These are phyloP conservation scores for Mallotus villosus DNA, from an alignment of 2,797 vertebrate genomes.

Conservation along the genomic window DNA sequence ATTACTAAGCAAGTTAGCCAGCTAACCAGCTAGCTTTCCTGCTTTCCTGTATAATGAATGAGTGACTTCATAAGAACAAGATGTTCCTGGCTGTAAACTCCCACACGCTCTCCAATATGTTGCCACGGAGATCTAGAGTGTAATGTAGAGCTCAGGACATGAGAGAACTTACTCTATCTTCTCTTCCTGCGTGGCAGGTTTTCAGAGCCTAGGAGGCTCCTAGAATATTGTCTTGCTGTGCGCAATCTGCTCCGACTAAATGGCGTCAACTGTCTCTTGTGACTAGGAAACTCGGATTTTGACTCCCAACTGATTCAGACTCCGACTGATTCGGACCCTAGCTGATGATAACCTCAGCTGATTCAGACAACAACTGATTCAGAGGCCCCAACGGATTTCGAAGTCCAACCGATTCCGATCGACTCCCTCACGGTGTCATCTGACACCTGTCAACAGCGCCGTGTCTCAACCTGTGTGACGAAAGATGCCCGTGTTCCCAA, in stretches of 20 bases:
- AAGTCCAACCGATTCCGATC: too few relatives aligned
- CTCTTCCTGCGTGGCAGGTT: constrained; percentile 2
- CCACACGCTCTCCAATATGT: constrained; percentile 29
- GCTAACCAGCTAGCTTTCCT: background rate
- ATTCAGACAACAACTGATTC: too few relatives aligned
- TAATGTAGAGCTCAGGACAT: constrained; percentile 13
- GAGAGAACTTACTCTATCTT: constrained; percentile 16
- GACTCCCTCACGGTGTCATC: too few relatives aligned
- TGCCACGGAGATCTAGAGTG: constrained; percentile 23
- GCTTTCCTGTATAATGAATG: constrained; percentile 30
- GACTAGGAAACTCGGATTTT: too few relatives aligned
- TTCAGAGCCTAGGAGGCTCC: background rate
- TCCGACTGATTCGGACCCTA: too few relatives aligned
- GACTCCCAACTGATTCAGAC: too few relatives aligned
- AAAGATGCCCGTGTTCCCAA: too few relatives aligned
- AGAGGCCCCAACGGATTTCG: too few relatives aligned
- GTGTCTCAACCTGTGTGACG: too few relatives aligned
- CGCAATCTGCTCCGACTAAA: background rate
- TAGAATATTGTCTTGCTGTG: background rate
- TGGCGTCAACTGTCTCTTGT: too few relatives aligned
- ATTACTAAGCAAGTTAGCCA: background rate
- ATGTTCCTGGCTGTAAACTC: constrained; percentile 37
- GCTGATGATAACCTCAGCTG: too few relatives aligned
- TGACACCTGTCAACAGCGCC: too few relatives aligned
- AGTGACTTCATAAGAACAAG: constrained; percentile 34